phyloP scores from a whole-genome alignment of 2,888 invertebrate species.

The Mesodorylaimus sp. region DNA sequence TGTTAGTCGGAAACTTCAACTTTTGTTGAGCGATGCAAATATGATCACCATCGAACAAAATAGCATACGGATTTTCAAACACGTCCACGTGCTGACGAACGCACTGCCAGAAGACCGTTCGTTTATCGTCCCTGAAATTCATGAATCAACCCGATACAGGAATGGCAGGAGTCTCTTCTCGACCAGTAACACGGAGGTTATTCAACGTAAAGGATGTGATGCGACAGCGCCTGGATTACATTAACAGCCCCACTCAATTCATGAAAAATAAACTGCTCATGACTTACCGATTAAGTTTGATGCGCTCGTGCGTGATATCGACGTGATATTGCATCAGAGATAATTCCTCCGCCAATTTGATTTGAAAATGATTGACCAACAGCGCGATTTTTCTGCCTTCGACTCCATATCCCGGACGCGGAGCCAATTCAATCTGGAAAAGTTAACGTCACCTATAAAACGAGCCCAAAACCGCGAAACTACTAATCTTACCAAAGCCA shows the following conservation, averaged over 20 bases:
- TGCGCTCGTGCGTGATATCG: conserved; percentile 20
- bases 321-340: conserved; percentile 23
- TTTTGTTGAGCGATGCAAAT: neutral
- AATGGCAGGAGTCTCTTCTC: too few relatives aligned
- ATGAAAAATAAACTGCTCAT: too few relatives aligned
- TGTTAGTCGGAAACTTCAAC: neutral
- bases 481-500: too few relatives aligned
- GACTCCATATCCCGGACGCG: neutral
- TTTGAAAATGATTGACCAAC: conserved; percentile 20
- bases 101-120: conserved; percentile 22
- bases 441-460: too few relatives aligned
- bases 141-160: too few relatives aligned
- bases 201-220: too few relatives aligned
- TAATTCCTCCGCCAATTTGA: conserved; percentile 15
- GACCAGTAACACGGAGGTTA: too few relatives aligned
- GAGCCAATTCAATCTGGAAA: neutral
- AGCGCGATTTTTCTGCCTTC: neutral
- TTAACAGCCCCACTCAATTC: too few relatives aligned
- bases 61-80: conserved; percentile 19
- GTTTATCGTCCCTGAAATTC: conserved; percentile 22
- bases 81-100: conserved; percentile 16
- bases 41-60: conserved; percentile 22
- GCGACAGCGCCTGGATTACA: too few relatives aligned
- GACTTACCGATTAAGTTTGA: conserved; percentile 19
- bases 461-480: too few relatives aligned